Evolutionary conservation across 1,140 invertebrate genomes (phyloP).

Genomic region (Meloidogyne exigua): DNA sequence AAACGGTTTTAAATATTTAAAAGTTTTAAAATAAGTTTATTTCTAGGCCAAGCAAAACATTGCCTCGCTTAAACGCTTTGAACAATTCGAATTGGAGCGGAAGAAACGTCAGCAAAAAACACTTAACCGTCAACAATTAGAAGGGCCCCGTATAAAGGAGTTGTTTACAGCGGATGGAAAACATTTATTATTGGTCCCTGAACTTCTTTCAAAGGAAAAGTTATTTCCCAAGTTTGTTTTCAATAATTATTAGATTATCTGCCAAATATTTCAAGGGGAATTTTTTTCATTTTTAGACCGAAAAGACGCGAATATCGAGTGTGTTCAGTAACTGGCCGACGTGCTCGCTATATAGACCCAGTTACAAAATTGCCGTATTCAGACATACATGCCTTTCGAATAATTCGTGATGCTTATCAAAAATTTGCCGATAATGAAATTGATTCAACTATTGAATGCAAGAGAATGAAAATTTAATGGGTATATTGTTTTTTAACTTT

Average conservation of each 20-base stretch:
- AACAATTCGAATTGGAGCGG: conserved; percentile 44
- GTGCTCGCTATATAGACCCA: conserved; percentile 41
- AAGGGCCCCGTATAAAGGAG: conserved; percentile 12
- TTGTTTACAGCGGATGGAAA: conserved; percentile 8
- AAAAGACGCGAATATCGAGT: conserved; percentile 14
- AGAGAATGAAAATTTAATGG: background rate
- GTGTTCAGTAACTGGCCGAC: conserved; percentile 40
- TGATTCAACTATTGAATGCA: background rate
- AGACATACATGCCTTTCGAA: conserved; percentile 34
- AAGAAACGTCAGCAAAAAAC: conserved; percentile 42
- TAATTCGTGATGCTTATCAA: conserved; percentile 25
- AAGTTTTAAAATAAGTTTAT: background rate
- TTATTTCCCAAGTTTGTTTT: conserved; percentile 13
- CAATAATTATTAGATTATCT: no score
- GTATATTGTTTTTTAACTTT: background rate
- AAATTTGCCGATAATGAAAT: conserved; percentile 22
- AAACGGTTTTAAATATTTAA: conserved; percentile 22
- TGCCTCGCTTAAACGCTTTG: conserved; percentile 49
- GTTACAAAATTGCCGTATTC: conserved; percentile 40
- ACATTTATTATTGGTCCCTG: conserved; percentile 21
- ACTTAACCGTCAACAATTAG: background rate
- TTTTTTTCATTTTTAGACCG: conserved; percentile 25
- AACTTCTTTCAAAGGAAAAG: conserved; percentile 13
- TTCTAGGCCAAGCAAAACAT: conserved; percentile 31
- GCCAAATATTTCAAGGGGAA: conserved; percentile 10